Evolutionary conservation across 2,797 vertebrate genomes (phyloP).

Genomic region (Pogoniulus pusillus): DNA sequence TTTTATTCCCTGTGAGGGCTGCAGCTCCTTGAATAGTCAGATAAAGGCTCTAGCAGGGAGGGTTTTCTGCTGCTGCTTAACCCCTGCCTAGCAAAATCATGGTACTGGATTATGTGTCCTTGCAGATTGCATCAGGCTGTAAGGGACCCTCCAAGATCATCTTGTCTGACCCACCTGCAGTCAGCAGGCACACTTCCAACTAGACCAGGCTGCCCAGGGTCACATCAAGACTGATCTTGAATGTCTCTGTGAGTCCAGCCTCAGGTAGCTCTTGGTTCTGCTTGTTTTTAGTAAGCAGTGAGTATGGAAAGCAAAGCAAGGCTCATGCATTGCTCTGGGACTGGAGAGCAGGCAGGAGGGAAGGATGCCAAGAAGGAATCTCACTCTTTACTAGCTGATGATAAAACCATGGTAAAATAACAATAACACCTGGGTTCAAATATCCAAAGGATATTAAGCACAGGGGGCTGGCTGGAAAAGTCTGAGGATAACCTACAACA

Average conservation of each 20-base stretch:
- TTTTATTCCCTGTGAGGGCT: not conserved
- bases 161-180: too few relatives aligned
- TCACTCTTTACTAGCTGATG: not conserved
- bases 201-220: too few relatives aligned
- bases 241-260: not conserved
- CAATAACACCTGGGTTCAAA: constrained; percentile 2
- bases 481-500: not conserved
- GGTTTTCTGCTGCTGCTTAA: not conserved
- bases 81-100: accelerated
- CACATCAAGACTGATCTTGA: too few relatives aligned
- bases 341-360: accelerated
- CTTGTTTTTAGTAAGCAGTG: accelerated
- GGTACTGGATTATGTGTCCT: accelerated
- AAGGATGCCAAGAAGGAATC: not conserved
- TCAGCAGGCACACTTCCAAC: too few relatives aligned
- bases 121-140: too few relatives aligned
- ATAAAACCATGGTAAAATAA: constrained; percentile 27
- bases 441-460: accelerated
- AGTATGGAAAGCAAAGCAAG: not conserved
- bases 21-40: not conserved
- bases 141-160: too few relatives aligned
- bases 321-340: accelerated
- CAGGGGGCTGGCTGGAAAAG: not conserved
- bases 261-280: not conserved
- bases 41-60: accelerated